These are phyloP conservation scores for Chelonia mydas DNA, from an alignment of 2,797 vertebrate genomes.

Conservation along the genomic window DNA sequence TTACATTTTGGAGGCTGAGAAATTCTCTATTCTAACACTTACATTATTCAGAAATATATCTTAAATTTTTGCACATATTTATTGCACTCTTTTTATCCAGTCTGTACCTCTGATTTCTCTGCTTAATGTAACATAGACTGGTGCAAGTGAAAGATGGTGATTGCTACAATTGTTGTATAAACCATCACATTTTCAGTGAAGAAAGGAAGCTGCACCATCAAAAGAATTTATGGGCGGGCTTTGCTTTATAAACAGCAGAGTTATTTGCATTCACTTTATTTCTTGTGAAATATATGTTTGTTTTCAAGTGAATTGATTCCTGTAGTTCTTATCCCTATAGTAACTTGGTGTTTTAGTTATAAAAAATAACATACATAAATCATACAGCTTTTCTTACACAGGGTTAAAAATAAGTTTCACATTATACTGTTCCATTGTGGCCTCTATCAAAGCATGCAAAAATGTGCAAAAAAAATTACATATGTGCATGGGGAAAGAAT, in stretches of 20 bases:
- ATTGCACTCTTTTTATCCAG: background rate
- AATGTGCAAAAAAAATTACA: constrained; percentile 63
- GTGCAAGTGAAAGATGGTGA: constrained; percentile 56
- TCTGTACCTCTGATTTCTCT: constrained; percentile 41
- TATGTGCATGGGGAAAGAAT: constrained; percentile 60
- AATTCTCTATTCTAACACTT: background rate
- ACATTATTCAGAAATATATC: constrained; percentile 19
- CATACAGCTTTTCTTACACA: background rate
- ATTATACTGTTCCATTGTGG: constrained; percentile 37
- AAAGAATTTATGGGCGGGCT: constrained; percentile 6
- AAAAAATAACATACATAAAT: background rate
- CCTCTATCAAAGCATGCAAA: constrained; percentile 18
- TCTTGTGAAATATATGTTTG: constrained; percentile 4
- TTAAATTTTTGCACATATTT: constrained; percentile 3
- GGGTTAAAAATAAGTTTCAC: constrained; percentile 31
- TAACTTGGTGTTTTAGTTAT: background rate
- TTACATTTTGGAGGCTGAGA: background rate
- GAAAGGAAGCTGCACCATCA: constrained; percentile 41
- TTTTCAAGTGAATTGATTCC: constrained; percentile 14
- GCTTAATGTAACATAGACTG: constrained; percentile 47
- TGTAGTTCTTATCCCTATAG: background rate
- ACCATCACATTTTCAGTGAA: constrained; percentile 40
- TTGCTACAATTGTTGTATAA: constrained; percentile 43
- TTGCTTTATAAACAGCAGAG: background rate
- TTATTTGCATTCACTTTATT: background rate